Evolutionary conservation across 2,888 invertebrate species (phyloP).

Genomic region (Carpatolechia fugitivella): DNA sequence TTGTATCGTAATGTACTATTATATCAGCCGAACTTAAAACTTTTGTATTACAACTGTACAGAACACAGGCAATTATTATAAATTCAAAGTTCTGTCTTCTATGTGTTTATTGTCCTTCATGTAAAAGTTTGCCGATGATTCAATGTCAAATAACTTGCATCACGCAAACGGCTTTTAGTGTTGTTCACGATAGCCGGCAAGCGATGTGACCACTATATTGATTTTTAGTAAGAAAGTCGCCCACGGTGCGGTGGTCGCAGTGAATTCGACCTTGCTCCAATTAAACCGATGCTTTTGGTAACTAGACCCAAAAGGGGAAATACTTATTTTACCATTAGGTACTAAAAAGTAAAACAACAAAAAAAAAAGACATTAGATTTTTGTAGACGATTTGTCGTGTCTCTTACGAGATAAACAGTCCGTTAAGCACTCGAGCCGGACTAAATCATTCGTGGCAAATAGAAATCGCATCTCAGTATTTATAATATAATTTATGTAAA

Average conservation of each 20-base stretch:
- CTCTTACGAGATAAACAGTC: too few species aligned
- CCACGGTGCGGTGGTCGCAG: constrained; percentile 42
- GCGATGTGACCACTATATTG: constrained; percentile 47
- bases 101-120: neutral
- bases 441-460: too few species aligned
- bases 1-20: too few species aligned
- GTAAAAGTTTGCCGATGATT: constrained; percentile 33
- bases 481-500: too few species aligned
- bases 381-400: too few species aligned
- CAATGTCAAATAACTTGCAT: constrained; percentile 3
- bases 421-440: too few species aligned
- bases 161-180: neutral
- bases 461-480: too few species aligned
- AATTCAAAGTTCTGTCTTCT: neutral
- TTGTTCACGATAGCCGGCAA: neutral
- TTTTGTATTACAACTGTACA: too few species aligned
- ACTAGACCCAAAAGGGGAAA: neutral
- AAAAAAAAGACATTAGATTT: too few species aligned
- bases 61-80: neutral
- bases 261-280: constrained; percentile 62
- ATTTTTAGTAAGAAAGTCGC: constrained; percentile 64
- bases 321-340: neutral
- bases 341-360: too few species aligned
- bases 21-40: too few species aligned
- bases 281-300: constrained; percentile 30